These are phyloP conservation scores for Leucoraja erinaceus DNA, from an alignment of 2,113 vertebrate species.

Conservation along the genomic window DNA sequence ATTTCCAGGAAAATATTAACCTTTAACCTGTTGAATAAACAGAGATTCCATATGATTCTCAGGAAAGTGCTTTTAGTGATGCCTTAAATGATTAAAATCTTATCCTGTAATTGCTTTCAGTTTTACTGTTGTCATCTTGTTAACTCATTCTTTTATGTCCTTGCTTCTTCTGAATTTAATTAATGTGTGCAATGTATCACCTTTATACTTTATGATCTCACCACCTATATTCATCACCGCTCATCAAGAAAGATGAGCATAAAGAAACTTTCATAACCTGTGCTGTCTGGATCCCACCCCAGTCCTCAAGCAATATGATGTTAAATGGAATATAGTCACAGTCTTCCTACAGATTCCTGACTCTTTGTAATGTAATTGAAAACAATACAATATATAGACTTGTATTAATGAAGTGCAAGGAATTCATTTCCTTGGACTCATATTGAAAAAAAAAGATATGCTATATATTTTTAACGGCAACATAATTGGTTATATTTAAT, in stretches of 20 bases:
- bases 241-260: background rate
- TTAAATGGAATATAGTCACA: background rate
- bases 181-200: background rate
- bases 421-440: background rate
- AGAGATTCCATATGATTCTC: background rate
- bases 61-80: background rate
- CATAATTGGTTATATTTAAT: conserved; percentile 21
- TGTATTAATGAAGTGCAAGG: background rate
- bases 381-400: background rate
- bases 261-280: background rate
- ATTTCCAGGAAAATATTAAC: conserved; percentile 26
- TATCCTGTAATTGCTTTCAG: background rate
- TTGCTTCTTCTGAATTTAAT: background rate
- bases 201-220: background rate
- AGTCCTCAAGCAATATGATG: background rate
- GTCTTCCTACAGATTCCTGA: background rate
- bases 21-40: conserved; percentile 26
- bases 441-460: background rate
- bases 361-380: background rate
- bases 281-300: background rate
- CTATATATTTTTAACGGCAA: background rate
- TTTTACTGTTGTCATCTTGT: conserved; percentile 6
- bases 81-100: conserved; percentile 25
- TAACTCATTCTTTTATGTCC: background rate
- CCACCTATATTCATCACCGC: background rate